Evolutionary conservation across 1,140 invertebrate species (phyloP), one percentile per base, ranked within the genome.

Genomic region (Pomacea maculata): DNA sequence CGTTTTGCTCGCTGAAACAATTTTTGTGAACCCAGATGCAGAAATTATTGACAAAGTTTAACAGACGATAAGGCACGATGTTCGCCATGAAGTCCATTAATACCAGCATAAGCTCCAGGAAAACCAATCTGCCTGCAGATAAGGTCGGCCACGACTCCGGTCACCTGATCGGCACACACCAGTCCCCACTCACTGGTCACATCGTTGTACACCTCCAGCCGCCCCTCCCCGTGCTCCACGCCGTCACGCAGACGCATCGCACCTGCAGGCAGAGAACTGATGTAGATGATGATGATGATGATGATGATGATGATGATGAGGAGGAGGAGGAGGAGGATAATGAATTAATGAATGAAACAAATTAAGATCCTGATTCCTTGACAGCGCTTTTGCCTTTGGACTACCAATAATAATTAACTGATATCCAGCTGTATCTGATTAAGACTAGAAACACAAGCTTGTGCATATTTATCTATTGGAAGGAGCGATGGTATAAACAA

Each of bases 111-210:
- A 10, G 86, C 88, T 64, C 85, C 87, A 9, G 86, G 80, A 64
- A 88, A 86, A 21, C 90, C 89, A 15, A 88, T 80, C 77, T 91
- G 90, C 82, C 81, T 86, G 74, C 90, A 91, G 17, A 82, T 83
- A 1, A 89, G 81, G 79, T 88, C 83, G 9, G 87, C 88, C 19
- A 82, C 77, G 1, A 63, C 21, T 34, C 83, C 72, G 19, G 84
- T 82, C 88, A 88, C 88, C 64, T 85, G 82, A 19, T 87, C 64
- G 21, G 80, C 86, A 84, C 87, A 91, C 14, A 87, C 79, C 45
- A 79, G 82, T 15, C 82, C 80, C 89, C 88, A 89, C 61, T 83
- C 78, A 45, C 81, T 81, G 17, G 63, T 79, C 11, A 83, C 29
- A 65, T 87, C 85, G 72, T 89, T 83, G 70, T 85, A 87, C 14